phyloP scores from a whole-genome alignment of 1,140 invertebrate species.

The Drosophila mayri region DNA sequence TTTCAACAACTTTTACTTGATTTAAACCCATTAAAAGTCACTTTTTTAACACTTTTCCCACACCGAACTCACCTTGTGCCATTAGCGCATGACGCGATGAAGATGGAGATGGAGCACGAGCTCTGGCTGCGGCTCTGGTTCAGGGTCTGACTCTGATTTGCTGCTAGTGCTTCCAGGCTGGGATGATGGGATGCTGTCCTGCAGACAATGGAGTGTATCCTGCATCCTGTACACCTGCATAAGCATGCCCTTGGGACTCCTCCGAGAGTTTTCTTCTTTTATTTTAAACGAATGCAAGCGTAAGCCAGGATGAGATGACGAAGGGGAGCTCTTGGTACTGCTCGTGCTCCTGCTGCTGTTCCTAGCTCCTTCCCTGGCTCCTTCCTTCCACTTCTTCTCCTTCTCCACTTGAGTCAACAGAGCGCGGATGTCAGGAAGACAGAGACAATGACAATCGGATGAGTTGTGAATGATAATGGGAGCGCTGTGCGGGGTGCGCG shows the following conservation, averaged over 20 bases:
- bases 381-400: background rate
- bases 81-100: constrained; percentile 50
- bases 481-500: constrained; percentile 13
- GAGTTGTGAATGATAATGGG: constrained; percentile 81
- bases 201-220: constrained; percentile 52
- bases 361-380: background rate
- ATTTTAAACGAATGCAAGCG: constrained; percentile 64
- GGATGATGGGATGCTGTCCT: constrained; percentile 23
- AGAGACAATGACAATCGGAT: constrained; percentile 81
- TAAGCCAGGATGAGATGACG: constrained; percentile 51
- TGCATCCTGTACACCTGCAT: constrained; percentile 56
- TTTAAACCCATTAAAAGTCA: constrained; percentile 84
- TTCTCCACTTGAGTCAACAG: constrained; percentile 49
- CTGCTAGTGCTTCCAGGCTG: constrained; percentile 3
- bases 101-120: constrained; percentile 34
- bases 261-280: constrained; percentile 20
- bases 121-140: constrained; percentile 9
- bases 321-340: background rate
- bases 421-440: constrained; percentile 49
- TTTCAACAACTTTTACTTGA: constrained; percentile 83
- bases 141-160: constrained; percentile 30
- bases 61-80: constrained; percentile 60
- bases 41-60: constrained; percentile 79
- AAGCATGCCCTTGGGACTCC: constrained; percentile 63
- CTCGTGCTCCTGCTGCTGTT: background rate